Percentiles rank a stretch among this genome's conserved stretches.
phyloP scores from a whole-genome alignment of 2,888 invertebrate genomes.

The Neoitamus cyanurus region DNA sequence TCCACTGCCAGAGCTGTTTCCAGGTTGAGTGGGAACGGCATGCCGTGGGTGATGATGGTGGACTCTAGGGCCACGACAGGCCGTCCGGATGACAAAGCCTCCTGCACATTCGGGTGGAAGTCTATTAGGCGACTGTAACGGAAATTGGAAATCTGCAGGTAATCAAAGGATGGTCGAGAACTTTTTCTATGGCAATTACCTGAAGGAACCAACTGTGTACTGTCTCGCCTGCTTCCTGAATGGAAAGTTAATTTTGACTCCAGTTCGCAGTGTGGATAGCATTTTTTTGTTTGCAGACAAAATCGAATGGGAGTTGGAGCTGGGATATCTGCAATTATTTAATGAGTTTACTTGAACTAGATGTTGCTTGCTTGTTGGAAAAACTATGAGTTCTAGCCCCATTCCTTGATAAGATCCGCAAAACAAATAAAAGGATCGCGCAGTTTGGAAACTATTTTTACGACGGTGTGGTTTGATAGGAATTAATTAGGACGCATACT shows the following conservation, averaged over 20 bases:
- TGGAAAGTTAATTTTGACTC: background rate
- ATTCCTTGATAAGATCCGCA: background rate
- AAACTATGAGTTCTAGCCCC: no score
- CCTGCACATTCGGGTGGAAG: slow-evolving; percentile 73
- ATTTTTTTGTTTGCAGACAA: background rate
- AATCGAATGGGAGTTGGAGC: background rate
- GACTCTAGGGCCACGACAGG: slow-evolving; percentile 96
- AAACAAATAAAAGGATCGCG: no score
- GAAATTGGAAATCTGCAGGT: slow-evolving; percentile 17
- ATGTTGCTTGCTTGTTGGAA: background rate
- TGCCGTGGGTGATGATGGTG: slow-evolving; percentile 97
- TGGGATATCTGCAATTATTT: background rate
- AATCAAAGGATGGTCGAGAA: background rate
- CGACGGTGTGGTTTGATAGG: no score
- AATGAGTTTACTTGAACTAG: background rate
- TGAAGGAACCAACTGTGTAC: background rate
- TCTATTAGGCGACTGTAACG: slow-evolving; percentile 58
- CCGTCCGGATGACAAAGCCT: slow-evolving; percentile 72
- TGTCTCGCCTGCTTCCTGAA: background rate
- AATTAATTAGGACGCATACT: no score
- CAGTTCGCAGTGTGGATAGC: background rate
- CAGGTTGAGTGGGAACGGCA: slow-evolving; percentile 94
- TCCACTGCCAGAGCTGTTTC: slow-evolving; percentile 87
- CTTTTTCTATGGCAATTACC: slow-evolving; percentile 18
- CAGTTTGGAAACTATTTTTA: no score